Evolutionary conservation across 2,888 invertebrate genomes (phyloP).

Genomic region (Terebella lapidaria): DNA sequence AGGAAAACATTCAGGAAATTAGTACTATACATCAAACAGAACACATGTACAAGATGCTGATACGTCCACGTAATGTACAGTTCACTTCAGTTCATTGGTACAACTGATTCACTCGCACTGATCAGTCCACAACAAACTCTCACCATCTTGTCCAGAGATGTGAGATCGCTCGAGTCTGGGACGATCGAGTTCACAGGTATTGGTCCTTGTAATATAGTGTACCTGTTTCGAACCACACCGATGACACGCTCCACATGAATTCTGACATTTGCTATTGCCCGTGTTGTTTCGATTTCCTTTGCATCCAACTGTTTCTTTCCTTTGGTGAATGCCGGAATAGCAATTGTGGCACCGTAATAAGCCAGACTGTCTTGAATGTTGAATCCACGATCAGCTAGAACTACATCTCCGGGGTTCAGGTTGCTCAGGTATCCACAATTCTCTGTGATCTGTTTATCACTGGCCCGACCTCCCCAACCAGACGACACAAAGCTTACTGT

Average conservation of each 20-base stretch:
- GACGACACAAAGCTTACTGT: slow-evolving; percentile 26
- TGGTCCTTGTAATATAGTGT: not conserved
- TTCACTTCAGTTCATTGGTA: slow-evolving; percentile 1
- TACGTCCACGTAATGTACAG: no score
- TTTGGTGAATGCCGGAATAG: not conserved
- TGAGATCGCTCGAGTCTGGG: not conserved
- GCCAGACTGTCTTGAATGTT: slow-evolving; percentile 9
- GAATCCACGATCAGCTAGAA: slow-evolving; percentile 30
- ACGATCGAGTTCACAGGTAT: not conserved
- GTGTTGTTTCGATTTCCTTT: slow-evolving; percentile 17
- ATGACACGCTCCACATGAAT: slow-evolving; percentile 25
- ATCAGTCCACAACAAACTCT: not conserved
- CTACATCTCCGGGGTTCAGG: slow-evolving; percentile 24
- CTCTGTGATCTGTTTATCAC: slow-evolving; percentile 31
- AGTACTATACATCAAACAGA: no score
- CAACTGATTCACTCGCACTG: not conserved
- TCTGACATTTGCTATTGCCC: slow-evolving; percentile 18
- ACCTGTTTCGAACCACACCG: slow-evolving; percentile 16
- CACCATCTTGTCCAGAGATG: not conserved
- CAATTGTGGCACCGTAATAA: not conserved
- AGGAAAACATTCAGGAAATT: no score
- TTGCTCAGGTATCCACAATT: slow-evolving; percentile 23
- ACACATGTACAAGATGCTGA: no score
- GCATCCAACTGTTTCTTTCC: slow-evolving; percentile 20
- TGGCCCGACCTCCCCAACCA: slow-evolving; percentile 26